These are phyloP conservation scores for Cryptocephalus primarius DNA, from an alignment of 2,888 invertebrate species.

Conservation along the genomic window DNA sequence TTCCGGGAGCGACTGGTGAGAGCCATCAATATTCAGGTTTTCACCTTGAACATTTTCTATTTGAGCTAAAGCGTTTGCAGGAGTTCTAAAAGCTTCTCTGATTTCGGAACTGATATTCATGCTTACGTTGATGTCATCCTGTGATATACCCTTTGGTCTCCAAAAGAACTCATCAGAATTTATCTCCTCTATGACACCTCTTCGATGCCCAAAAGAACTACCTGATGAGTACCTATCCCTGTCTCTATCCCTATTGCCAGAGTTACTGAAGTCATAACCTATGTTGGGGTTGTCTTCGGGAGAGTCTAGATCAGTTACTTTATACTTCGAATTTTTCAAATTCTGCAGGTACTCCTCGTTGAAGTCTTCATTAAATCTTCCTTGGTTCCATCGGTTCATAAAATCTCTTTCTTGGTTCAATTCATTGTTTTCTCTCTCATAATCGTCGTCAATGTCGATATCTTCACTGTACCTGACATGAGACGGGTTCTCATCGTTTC, in stretches of 20 bases:
- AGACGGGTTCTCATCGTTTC: conserved; percentile 20
- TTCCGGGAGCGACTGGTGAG: conserved; percentile 33
- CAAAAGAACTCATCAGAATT: conserved; percentile 82
- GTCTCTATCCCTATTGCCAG: conserved; percentile 37
- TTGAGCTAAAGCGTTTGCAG: conserved; percentile 52
- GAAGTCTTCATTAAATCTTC: conserved; percentile 27
- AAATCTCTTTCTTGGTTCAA: conserved; percentile 38
- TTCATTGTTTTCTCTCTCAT: conserved; percentile 42
- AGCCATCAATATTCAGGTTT: conserved; percentile 24
- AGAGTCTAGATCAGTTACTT: conserved; percentile 26
- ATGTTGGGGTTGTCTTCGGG: conserved; percentile 14
- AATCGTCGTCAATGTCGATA: conserved; percentile 40
- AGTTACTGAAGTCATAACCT: conserved; percentile 6
- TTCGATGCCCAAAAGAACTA: conserved; percentile 46
- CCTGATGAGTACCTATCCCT: conserved; percentile 47
- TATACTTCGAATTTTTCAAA: conserved; percentile 8
- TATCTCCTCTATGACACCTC: conserved; percentile 71
- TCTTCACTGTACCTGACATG: conserved; percentile 33
- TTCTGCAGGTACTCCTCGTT: conserved; percentile 6
- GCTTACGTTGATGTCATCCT: conserved; percentile 70
- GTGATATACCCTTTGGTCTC: conserved; percentile 70
- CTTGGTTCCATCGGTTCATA: conserved; percentile 32
- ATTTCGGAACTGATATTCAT: conserved; percentile 70
- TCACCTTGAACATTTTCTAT: conserved; percentile 39
- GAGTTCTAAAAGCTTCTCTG: conserved; percentile 62